phyloP scores from a whole-genome alignment of 2,797 vertebrate genomes.

The Bradypodion pumilum region DNA sequence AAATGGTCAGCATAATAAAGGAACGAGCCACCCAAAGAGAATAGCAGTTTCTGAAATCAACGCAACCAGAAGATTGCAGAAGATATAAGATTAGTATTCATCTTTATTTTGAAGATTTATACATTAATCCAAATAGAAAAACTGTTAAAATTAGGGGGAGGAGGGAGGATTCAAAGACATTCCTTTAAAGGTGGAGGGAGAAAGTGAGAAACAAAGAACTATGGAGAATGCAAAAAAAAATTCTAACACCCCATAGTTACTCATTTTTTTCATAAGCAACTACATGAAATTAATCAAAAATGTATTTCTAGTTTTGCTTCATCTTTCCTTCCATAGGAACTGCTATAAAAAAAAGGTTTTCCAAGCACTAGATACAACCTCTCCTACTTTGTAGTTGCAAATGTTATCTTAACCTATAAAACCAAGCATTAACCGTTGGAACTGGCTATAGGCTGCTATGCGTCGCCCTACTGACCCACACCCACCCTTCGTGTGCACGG shows the following conservation, averaged over 20 bases:
- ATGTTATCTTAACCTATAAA: no score
- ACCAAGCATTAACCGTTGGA: no score
- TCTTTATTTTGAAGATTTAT: not conserved
- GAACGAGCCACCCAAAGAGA: constrained; percentile 97
- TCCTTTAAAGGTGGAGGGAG: not conserved
- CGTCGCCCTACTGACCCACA: no score
- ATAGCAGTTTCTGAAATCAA: constrained; percentile 89
- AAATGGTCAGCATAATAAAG: constrained; percentile 99
- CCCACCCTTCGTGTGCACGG: no score
- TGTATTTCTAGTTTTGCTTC: not conserved
- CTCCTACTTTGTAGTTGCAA: not conserved
- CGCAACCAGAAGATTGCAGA: constrained; percentile 27
- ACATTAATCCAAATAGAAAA: not conserved
- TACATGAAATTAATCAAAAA: not conserved
- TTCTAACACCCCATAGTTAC: not conserved
- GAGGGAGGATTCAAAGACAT: not conserved
- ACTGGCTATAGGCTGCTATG: no score
- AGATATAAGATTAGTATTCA: not conserved
- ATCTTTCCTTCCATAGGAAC: not conserved
- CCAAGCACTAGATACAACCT: not conserved
- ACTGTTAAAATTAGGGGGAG: not conserved
- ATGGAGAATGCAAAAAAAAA: not conserved
- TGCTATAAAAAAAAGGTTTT: not conserved
- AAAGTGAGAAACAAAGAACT: not conserved
- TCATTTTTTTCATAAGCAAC: not conserved